Percentiles rank a stretch among this genome's conserved stretches.
Evolutionary conservation across 1,140 invertebrate species (phyloP).

Genomic region (Contarinia nasturtii): DNA sequence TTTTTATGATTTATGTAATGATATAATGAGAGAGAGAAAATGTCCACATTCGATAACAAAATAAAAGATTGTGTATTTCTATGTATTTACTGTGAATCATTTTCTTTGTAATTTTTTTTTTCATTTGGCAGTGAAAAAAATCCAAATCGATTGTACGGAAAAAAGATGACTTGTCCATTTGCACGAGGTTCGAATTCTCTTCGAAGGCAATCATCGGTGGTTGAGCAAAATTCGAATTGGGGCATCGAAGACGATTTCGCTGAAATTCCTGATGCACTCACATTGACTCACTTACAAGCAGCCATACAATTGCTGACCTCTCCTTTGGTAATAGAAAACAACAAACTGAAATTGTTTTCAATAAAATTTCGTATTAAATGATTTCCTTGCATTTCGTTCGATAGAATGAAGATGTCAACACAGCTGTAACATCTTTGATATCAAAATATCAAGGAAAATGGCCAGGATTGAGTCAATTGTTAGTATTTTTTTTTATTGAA

Average conservation of each 20-base stretch:
- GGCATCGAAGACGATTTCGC: constrained; percentile 18
- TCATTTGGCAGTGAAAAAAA: no score
- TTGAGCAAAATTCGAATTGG: constrained; percentile 11
- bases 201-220: constrained; percentile 19
- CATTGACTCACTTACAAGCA: constrained; percentile 32
- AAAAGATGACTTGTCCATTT: constrained; percentile 22
- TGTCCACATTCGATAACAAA: no score
- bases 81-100: no score
- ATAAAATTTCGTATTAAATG: background rate
- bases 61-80: no score
- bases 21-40: no score
- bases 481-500: no score
- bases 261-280: constrained; percentile 17
- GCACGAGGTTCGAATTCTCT: constrained; percentile 19
- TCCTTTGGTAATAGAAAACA: constrained; percentile 26
- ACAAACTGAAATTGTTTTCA: background rate
- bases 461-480: constrained; percentile 22
- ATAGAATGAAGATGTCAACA: constrained; percentile 20
- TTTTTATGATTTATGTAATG: no score
- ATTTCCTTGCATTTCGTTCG: constrained; percentile 1
- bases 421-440: constrained; percentile 18
- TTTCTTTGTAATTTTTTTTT: no score
- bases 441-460: constrained; percentile 19
- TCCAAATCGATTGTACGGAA: no score
- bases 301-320: constrained; percentile 34